A percentile compares a stretch with the other conserved stretches of the same genome.
Conservation (phyloP, 2,888 invertebrate species). For the Torymus tubicola region DNA sequence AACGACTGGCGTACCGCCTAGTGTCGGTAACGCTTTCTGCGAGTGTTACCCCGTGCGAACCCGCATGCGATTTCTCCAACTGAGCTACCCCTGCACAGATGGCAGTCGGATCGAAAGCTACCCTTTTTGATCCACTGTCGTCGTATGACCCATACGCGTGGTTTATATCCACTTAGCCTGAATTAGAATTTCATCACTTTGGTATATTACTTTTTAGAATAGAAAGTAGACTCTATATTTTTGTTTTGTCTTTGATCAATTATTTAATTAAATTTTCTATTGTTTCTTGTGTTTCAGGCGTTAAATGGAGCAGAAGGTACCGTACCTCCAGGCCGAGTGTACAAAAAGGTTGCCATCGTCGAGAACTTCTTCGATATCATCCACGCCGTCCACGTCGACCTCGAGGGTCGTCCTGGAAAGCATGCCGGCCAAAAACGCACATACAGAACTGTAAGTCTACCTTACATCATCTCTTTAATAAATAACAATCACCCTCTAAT, state of each 20-base stretch:
- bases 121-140: no score
- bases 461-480: slow-evolving; percentile 53
- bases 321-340: slow-evolving; percentile 79
- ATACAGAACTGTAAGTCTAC: slow-evolving; percentile 91
- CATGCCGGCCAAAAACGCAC: slow-evolving; percentile 98
- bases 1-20: background rate
- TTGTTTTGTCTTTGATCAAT: no score
- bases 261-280: slow-evolving; percentile 13
- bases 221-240: no score
- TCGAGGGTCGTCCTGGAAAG: slow-evolving; percentile 93
- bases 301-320: slow-evolving; percentile 80
- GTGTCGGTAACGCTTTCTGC: slow-evolving; percentile 45
- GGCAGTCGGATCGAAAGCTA: slow-evolving; percentile 35
- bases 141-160: no score
- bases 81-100: slow-evolving; percentile 60
- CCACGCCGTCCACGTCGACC: slow-evolving; percentile 95
- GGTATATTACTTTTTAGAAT: no score
- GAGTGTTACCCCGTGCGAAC: background rate
- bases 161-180: no score
- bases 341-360: slow-evolving; percentile 96
- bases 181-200: no score
- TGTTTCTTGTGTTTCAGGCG: slow-evolving; percentile 80
- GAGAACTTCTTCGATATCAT: slow-evolving; percentile 98
- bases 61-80: slow-evolving; percentile 14
- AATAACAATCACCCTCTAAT: background rate